These are phyloP conservation scores for Syrrhaptes paradoxus DNA, from an alignment of 2,113 vertebrate genomes.

Conservation along the genomic window DNA sequence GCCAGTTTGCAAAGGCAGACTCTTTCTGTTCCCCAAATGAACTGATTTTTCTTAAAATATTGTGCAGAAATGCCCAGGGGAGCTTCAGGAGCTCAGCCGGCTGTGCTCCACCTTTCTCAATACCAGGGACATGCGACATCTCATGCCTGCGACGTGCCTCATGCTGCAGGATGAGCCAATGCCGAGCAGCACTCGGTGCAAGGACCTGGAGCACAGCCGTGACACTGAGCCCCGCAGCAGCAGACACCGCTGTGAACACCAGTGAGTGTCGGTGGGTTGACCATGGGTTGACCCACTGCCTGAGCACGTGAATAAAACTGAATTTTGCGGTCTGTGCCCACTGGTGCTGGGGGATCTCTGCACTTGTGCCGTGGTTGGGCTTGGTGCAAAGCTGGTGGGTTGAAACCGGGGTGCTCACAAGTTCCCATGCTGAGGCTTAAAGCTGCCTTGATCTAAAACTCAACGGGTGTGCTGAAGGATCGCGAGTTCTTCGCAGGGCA, in stretches of 20 bases:
- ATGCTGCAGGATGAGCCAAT: neutral
- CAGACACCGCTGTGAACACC: neutral
- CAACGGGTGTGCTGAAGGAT: neutral
- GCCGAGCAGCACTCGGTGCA: neutral
- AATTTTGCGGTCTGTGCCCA: neutral
- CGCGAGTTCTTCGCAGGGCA: neutral
- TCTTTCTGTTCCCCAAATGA: neutral
- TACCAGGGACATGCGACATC: fast-evolving
- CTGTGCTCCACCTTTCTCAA: neutral
- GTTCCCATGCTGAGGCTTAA: neutral
- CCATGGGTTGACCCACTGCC: neutral
- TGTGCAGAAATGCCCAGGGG: neutral
- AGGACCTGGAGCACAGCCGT: neutral
- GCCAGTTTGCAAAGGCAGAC: neutral
- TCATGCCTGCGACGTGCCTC: fast-evolving
- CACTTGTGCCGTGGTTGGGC: neutral
- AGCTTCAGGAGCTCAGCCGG: neutral
- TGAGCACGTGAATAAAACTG: neutral
- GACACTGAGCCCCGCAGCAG: neutral
- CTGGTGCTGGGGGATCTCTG: neutral
- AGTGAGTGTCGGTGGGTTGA: neutral
- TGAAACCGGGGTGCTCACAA: neutral
- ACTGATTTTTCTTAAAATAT: neutral
- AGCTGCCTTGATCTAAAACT: neutral
- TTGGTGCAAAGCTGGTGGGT: neutral